Conservation (phyloP, 1,140 invertebrate genomes). For the Plodia interpunctella region DNA sequence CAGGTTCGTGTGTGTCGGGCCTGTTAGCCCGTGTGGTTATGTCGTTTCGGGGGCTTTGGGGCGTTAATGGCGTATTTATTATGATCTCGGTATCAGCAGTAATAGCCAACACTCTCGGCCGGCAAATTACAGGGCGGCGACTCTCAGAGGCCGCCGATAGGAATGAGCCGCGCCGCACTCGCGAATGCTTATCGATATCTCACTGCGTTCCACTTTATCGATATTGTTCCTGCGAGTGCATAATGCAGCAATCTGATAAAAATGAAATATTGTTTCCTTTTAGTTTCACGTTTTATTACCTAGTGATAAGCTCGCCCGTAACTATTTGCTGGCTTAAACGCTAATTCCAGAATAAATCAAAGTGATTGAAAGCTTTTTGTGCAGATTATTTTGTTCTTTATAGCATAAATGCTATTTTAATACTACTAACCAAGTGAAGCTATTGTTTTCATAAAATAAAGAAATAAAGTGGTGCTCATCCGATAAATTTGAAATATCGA, state of each 20-base stretch:
- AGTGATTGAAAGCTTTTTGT: neutral
- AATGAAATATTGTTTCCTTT: conserved; percentile 39
- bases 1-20: conserved; percentile 12
- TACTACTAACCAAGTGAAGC: no score
- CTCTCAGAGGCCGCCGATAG: conserved; percentile 53
- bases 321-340: conserved; percentile 4
- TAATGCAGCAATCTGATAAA: conserved; percentile 40
- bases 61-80: conserved; percentile 76
- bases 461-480: no score
- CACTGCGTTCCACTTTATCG: conserved; percentile 32
- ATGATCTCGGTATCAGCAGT: conserved; percentile 73
- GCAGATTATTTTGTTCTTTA: neutral
- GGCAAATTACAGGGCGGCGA: conserved; percentile 74
- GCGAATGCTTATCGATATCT: conserved; percentile 50
- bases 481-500: neutral
- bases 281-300: conserved; percentile 15
- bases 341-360: neutral
- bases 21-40: conserved; percentile 39
- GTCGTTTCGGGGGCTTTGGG: conserved; percentile 67
- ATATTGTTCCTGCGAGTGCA: conserved; percentile 30
- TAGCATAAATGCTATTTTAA: neutral
- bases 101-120: conserved; percentile 70
- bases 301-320: conserved; percentile 15
- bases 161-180: conserved; percentile 32
- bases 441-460: no score